Evolutionary conservation across 1,140 invertebrate species (phyloP).

Genomic region (Phocides pigmalion): DNA sequence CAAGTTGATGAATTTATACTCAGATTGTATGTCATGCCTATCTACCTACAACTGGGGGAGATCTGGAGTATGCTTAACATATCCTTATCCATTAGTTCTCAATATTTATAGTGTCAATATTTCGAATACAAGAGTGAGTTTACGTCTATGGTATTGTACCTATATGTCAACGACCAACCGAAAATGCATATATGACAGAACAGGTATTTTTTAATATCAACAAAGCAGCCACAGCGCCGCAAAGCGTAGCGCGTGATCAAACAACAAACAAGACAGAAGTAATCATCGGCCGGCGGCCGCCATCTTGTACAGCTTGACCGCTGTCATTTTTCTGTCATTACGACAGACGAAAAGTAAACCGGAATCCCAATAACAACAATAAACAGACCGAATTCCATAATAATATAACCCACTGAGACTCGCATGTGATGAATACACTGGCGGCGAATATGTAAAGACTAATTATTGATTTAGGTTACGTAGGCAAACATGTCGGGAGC

Average conservation of each 20-base stretch:
- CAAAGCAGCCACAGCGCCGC: slow-evolving; percentile 58
- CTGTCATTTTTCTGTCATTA: slow-evolving; percentile 77
- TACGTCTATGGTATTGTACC: too few species aligned
- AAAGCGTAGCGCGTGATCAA: slow-evolving; percentile 63
- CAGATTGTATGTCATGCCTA: too few species aligned
- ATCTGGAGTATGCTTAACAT: too few species aligned
- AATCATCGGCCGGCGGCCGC: slow-evolving; percentile 42
- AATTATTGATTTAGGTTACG: slow-evolving; percentile 48
- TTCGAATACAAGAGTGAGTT: too few species aligned
- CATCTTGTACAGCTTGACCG: slow-evolving; percentile 56
- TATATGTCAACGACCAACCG: too few species aligned
- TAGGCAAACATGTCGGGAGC: slow-evolving; percentile 41
- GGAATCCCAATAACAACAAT: slow-evolving; percentile 70
- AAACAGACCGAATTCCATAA: slow-evolving; percentile 51
- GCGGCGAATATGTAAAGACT: slow-evolving; percentile 13
- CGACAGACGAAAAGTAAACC: slow-evolving; percentile 73
- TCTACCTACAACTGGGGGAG: too few species aligned
- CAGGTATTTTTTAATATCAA: slow-evolving; percentile 56
- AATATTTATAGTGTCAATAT: too few species aligned
- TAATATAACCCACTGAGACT: slow-evolving; percentile 12
- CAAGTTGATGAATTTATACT: too few species aligned
- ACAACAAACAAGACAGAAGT: slow-evolving; percentile 34
- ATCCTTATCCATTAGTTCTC: too few species aligned
- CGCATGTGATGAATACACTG: background rate
- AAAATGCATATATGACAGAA: slow-evolving; percentile 14